A percentile compares a stretch with the other conserved stretches of the same genome.
Evolutionary conservation across 2,888 invertebrate species (phyloP).

Genomic region (Macaria liturata): DNA sequence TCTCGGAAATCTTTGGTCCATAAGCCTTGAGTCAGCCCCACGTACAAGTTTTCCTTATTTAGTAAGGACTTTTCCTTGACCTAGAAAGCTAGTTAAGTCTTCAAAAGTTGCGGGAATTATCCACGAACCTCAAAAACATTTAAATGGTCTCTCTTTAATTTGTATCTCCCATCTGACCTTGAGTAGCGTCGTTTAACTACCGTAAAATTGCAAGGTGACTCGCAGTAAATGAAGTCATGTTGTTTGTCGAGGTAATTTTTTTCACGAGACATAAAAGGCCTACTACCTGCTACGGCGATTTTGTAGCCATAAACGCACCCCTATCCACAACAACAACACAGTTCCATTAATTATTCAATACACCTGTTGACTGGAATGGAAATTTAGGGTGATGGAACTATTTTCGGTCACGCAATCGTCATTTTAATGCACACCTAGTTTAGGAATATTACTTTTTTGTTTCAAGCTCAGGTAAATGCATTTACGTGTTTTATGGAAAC

Average conservation of each 20-base stretch:
- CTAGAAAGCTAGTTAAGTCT: conserved; percentile 36
- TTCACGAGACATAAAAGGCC: conserved; percentile 8
- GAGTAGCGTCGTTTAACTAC: conserved; percentile 5
- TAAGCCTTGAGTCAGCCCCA: conserved; percentile 18
- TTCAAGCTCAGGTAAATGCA: neutral
- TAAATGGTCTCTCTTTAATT: neutral
- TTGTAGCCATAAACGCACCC: conserved; percentile 25
- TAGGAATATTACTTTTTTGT: conserved; percentile 4
- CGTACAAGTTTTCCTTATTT: conserved; percentile 38
- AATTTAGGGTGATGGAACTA: conserved; percentile 45
- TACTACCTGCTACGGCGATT: conserved; percentile 7
- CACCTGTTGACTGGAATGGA: conserved; percentile 64
- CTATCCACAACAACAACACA: conserved; percentile 18
- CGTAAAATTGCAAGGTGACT: conserved; percentile 9
- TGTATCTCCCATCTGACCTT: conserved; percentile 1
- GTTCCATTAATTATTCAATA: conserved; percentile 65
- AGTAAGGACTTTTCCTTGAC: conserved; percentile 58
- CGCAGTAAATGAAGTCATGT: conserved; percentile 8
- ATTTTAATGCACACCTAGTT: conserved; percentile 44
- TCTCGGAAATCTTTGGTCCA: conserved; percentile 34
- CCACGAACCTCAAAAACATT: conserved; percentile 1
- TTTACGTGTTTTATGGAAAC: neutral
- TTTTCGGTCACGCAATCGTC: conserved; percentile 56
- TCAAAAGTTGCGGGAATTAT: conserved; percentile 12
- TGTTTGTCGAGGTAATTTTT: conserved; percentile 9